A percentile compares a stretch with the other conserved stretches of the same genome.
phyloP scores from a whole-genome alignment of 2,888 invertebrate species.

The Hyppa rectilinea region DNA sequence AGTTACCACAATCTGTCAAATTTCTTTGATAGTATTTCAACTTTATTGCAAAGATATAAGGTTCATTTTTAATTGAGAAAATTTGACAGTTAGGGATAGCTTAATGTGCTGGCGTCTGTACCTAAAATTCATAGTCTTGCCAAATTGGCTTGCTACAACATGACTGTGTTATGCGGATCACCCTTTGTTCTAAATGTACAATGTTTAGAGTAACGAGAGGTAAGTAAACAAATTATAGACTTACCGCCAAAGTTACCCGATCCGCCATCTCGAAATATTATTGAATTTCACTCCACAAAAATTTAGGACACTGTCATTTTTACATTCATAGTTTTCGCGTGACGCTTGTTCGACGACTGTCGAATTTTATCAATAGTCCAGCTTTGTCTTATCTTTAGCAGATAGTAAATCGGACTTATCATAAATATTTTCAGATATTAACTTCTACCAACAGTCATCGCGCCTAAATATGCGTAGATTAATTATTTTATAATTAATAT shows the following conservation, averaged over 20 bases:
- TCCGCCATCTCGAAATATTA: constrained; percentile 79
- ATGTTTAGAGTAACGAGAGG: background rate
- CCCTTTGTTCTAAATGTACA: background rate
- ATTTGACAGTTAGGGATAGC: no score
- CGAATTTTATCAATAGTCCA: constrained; percentile 79
- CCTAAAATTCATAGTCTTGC: constrained; percentile 20
- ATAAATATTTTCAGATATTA: constrained; percentile 77
- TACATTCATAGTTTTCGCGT: constrained; percentile 71
- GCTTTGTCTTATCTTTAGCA: constrained; percentile 80
- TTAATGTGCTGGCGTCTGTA: no score
- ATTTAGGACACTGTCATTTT: constrained; percentile 64
- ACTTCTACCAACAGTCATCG: constrained; percentile 60
- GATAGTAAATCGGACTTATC: constrained; percentile 78
- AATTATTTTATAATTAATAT: constrained; percentile 58
- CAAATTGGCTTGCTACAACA: constrained; percentile 1
- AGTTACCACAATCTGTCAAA: no score
- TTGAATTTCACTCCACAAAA: constrained; percentile 80
- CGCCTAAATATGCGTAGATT: constrained; percentile 59
- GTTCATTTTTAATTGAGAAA: no score
- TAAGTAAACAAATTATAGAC: constrained; percentile 59
- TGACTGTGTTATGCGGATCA: constrained; percentile 4
- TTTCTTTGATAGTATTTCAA: no score
- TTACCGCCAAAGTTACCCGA: constrained; percentile 82
- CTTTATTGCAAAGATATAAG: no score
- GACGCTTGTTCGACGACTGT: constrained; percentile 75